Evolutionary conservation across 1,140 invertebrate species (phyloP), one percentile per base, ranked within the genome.

Genomic region (Elysia chlorotica): DNA sequence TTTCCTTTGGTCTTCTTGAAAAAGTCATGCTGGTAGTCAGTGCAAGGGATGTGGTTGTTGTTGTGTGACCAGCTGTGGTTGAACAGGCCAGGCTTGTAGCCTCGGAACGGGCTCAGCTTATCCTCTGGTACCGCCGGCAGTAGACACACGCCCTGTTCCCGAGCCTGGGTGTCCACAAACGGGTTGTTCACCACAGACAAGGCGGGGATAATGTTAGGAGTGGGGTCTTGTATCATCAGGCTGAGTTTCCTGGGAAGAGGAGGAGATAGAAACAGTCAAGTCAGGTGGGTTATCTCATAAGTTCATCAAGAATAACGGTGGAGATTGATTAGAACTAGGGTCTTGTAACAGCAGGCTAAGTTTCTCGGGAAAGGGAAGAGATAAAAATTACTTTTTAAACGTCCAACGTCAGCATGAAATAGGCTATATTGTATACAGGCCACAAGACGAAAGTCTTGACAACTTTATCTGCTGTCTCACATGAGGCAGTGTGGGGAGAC

Each of bases 21-120:
- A 65, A 80, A 76, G 2, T 76, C 37, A 67, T 86, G 86, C 37
- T 86, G 76, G 73, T 87, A 88, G 71, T 84, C 79, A 59, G 74
- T 68, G 6, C 78, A 79, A 33, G 85, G 85, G 30, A 87, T 82
- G 37, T 83, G 80, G 71, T 88, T 88, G 35, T 75, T 78, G 38
- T 83, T 80, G 25, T 80, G 56, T 28, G 69, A 63, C 77, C 81
- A 85, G 70, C 83, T 80, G 28, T 79, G 74, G 17, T 78, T 68
- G 63, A 79, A 80, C 2, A 82, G 81, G 30, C 87, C 87, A n/a
- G 87, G 84, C 37, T 81, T 81, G 73, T 83, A 87, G 25, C 84
- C 86, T 30, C 69, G 79, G 17, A 73, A 81, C 54, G 66, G 76
- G 35, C 80, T 78, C 4, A 74, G 30, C 1, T 68, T 71, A 54